Evolutionary conservation across 2,113 vertebrate species (phyloP), one percentile per base, ranked within the genome.

Genomic region (Hyperopisus bebe): DNA sequence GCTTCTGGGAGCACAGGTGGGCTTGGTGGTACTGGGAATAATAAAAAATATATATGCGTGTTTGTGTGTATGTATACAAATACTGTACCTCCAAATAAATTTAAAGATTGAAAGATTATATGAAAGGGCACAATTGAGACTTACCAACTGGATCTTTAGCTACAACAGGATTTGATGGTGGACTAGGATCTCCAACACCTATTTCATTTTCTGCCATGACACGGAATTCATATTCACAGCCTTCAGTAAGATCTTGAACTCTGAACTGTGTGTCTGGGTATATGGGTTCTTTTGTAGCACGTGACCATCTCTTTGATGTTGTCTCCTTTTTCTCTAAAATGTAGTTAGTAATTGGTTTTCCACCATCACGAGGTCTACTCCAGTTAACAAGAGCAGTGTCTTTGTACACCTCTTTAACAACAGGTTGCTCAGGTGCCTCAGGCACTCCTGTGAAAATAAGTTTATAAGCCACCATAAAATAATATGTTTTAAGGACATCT

Each of bases 161-260:
- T 0, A 99, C 96, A 91, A 99, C 90, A 90, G 98, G 98, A 94
- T 98, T 97, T 77, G 98, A 99, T 89, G 98, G 98, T 88, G 94
- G 96, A 89, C 98, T 99, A 91, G 98, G 97, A 88, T 99, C 98
- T 94, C 98, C 98, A 87, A 95, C 91, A 4, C 98, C 98, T 89
- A 99, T 95, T 96, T 99, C 98, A 66, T 99, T 99, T 95, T 98
- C 97, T 94, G 98, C 98, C 94, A 95, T 97, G 89, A 99, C 98
- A 90, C 98, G 96, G 94, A 99, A 99, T 95, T 99, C 98, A 92
- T 99, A 99, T 90, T 99, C 93, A 93, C 97, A 99, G 50, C 98
- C 98, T 94, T 99, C 97, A 77, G 97, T 93, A 39, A 99, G 96
- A 91, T 99, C 98, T 91, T 96, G 97, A 85, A 99, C 98, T 83